Conservation (phyloP, 1,140 invertebrate species). For the Steinernema feltiae region DNA sequence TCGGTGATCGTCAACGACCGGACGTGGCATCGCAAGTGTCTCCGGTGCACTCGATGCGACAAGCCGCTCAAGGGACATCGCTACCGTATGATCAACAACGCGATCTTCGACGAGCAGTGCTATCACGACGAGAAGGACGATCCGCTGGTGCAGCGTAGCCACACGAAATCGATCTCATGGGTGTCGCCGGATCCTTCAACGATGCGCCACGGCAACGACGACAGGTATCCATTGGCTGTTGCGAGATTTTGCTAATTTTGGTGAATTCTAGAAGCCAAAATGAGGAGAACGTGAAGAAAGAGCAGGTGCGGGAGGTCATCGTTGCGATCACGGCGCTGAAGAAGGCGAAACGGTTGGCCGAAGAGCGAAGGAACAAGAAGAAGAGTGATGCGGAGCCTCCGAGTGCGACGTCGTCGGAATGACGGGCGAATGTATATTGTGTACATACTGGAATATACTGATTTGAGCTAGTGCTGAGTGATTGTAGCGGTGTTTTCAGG, state of each 20-base stretch:
- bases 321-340: background rate
- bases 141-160: background rate
- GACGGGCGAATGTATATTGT: background rate
- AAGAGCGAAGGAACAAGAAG: background rate
- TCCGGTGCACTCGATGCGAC: background rate
- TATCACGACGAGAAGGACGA: background rate
- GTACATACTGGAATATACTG: too few relatives aligned
- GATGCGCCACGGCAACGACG: too few relatives aligned
- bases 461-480: too few relatives aligned
- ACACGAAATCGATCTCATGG: background rate
- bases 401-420: too few relatives aligned
- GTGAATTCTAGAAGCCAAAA: background rate
- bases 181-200: background rate
- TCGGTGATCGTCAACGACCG: slow-evolving; percentile 10
- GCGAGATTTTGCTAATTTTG: background rate
- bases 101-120: slow-evolving; percentile 1
- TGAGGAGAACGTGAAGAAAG: background rate
- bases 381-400: too few relatives aligned
- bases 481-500: too few relatives aligned
- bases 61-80: background rate
- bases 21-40: background rate
- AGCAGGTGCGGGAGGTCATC: background rate
- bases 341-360: background rate
- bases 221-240: background rate
- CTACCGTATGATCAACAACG: slow-evolving; percentile 2